phyloP scores from a whole-genome alignment of 1,140 invertebrate genomes.

The Heliconius congener region DNA sequence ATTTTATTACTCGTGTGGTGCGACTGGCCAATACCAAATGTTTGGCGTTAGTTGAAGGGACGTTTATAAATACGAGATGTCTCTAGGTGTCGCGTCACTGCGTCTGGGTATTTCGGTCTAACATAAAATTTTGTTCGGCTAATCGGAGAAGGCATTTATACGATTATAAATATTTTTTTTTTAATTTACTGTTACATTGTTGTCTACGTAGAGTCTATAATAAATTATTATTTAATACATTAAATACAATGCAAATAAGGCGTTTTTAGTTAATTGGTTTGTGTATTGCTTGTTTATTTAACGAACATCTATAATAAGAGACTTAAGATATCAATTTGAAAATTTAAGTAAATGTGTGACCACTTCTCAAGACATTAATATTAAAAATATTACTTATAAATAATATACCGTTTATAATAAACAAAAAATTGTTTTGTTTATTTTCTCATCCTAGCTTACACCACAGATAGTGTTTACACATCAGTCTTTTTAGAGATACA shows the following conservation, averaged over 20 bases:
- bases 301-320: conserved; percentile 4
- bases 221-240: conserved; percentile 42
- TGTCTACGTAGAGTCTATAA: conserved; percentile 45
- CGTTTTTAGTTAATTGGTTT: conserved; percentile 29
- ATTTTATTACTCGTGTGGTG: not conserved
- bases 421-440: conserved; percentile 4
- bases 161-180: conserved; percentile 42
- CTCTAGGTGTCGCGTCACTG: not conserved
- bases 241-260: conserved; percentile 33
- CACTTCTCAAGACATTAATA: conserved; percentile 1
- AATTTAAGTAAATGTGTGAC: not conserved
- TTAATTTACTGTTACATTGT: conserved; percentile 52
- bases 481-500: not conserved
- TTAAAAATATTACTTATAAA: not conserved
- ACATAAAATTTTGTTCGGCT: conserved; percentile 47
- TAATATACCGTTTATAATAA: conserved; percentile 9
- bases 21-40: not conserved
- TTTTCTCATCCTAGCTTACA: not conserved
- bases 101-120: conserved; percentile 37
- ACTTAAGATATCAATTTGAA: conserved; percentile 5
- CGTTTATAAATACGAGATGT: conserved; percentile 9
- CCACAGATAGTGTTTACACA: not conserved
- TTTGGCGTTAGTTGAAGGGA: not conserved
- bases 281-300: conserved; percentile 6
- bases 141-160: conserved; percentile 53